These are phyloP conservation scores for Apotomis betuletana DNA, from an alignment of 2,888 invertebrate genomes.

Conservation along the genomic window DNA sequence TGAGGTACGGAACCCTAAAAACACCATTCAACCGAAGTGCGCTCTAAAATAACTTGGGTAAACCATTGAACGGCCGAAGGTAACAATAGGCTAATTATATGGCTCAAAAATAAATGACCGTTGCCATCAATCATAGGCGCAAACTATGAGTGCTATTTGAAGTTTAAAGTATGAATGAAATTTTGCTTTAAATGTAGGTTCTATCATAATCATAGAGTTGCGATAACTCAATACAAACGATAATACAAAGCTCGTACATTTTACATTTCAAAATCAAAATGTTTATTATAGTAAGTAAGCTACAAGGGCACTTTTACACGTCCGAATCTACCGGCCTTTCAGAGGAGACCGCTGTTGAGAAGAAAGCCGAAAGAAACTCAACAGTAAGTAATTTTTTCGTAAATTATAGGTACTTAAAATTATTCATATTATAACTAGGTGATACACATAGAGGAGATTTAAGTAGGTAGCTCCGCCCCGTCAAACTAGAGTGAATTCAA, in stretches of 20 bases:
- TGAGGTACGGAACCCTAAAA: constrained; percentile 25
- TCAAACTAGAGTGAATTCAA: too few species aligned
- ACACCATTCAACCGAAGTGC: constrained; percentile 55
- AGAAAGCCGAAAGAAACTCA: too few species aligned
- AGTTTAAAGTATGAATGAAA: constrained; percentile 23
- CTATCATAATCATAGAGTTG: constrained; percentile 13
- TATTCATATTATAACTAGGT: too few species aligned
- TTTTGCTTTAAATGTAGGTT: neutral
- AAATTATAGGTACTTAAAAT: too few species aligned
- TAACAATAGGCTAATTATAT: constrained; percentile 76
- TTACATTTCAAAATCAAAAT: too few species aligned
- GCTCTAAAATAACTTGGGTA: constrained; percentile 57
- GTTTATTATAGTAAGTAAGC: too few species aligned
- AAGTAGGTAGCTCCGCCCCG: too few species aligned
- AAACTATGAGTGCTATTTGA: constrained; percentile 19
- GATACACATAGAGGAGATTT: too few species aligned
- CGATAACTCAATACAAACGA: constrained; percentile 13
- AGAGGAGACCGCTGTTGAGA: too few species aligned
- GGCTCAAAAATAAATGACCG: constrained; percentile 64
- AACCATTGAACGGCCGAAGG: constrained; percentile 58
- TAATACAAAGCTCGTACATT: neutral
- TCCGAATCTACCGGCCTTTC: too few species aligned
- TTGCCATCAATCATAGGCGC: constrained; percentile 64
- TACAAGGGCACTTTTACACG: too few species aligned
- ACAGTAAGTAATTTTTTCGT: too few species aligned